A percentile compares a stretch with the other conserved stretches of the same genome.
phyloP scores from a whole-genome alignment of 1,140 invertebrate genomes.

The Ceratoteleas bidentatus region DNA sequence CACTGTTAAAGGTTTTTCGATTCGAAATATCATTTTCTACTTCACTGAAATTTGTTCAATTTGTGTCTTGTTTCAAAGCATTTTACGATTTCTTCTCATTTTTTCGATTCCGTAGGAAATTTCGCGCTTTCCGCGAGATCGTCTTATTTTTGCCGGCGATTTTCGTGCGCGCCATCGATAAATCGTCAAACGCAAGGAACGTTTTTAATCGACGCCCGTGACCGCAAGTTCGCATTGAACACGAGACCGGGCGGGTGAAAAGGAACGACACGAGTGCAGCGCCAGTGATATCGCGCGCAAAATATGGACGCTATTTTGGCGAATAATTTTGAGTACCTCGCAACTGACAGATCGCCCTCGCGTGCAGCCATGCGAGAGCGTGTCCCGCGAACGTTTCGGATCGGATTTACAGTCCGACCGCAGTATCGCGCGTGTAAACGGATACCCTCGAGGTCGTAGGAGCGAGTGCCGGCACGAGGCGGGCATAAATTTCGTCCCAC shows the following conservation, averaged over 20 bases:
- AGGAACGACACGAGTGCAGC: too few relatives aligned
- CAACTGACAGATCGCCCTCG: conserved; percentile 61
- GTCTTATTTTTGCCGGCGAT: too few relatives aligned
- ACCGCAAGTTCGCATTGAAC: conserved; percentile 39
- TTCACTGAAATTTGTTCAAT: too few relatives aligned
- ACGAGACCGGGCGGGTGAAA: conserved; percentile 26
- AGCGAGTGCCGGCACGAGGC: conserved; percentile 65
- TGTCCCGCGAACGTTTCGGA: conserved; percentile 68
- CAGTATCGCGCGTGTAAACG: conserved; percentile 70
- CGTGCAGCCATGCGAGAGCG: conserved; percentile 66
- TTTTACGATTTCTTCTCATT: too few relatives aligned
- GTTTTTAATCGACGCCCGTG: neutral
- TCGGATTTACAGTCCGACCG: conserved; percentile 69
- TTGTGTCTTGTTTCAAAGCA: too few relatives aligned
- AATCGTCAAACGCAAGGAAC: too few relatives aligned
- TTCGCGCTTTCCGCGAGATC: too few relatives aligned
- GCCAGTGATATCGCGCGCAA: conserved; percentile 39
- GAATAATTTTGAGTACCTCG: conserved; percentile 60
- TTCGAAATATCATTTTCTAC: too few relatives aligned
- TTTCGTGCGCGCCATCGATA: too few relatives aligned
- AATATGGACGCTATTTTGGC: conserved; percentile 53
- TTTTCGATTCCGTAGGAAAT: too few relatives aligned
- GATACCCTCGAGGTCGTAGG: conserved; percentile 68
- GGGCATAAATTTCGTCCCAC: conserved; percentile 69
- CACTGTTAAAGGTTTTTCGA: too few relatives aligned